Evolutionary conservation across 2,888 invertebrate species (phyloP).

Genomic region (Drosophila formosana): DNA sequence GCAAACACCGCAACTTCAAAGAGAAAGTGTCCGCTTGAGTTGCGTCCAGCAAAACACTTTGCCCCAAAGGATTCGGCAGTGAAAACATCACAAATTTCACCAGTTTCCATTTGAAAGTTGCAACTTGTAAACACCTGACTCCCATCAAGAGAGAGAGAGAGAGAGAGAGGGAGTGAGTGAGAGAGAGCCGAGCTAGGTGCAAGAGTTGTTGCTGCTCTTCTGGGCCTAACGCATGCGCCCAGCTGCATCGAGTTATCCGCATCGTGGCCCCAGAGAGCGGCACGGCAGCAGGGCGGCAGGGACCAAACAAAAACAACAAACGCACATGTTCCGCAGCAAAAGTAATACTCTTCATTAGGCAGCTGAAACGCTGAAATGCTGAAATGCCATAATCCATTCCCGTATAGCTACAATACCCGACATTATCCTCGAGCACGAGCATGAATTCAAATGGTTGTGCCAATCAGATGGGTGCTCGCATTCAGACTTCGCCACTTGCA

Average conservation of each 20-base stretch:
- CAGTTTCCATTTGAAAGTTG: neutral
- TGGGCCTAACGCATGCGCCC: slow-evolving; percentile 49
- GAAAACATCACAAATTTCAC: no score
- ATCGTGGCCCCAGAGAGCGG: neutral
- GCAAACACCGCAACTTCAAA: slow-evolving; percentile 27
- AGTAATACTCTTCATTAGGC: slow-evolving; percentile 8
- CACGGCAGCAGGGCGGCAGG: neutral
- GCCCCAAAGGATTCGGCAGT: no score
- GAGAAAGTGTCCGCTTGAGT: slow-evolving; percentile 1
- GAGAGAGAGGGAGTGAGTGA: neutral
- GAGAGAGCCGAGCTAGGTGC: slow-evolving; percentile 9
- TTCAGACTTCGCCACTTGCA: neutral
- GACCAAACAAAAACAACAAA: slow-evolving; percentile 27
- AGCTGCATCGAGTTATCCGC: neutral
- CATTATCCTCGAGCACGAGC: neutral
- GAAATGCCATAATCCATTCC: slow-evolving; percentile 10
- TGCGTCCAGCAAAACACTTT: no score
- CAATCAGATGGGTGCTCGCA: neutral
- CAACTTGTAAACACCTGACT: neutral
- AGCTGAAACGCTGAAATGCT: neutral
- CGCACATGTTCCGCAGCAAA: slow-evolving; percentile 36
- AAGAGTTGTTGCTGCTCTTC: slow-evolving; percentile 26
- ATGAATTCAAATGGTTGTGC: slow-evolving; percentile 12
- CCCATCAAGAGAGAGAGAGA: neutral
- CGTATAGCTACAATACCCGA: neutral